A percentile compares a stretch with the other conserved stretches of the same genome.
Conservation (phyloP, 1,140 invertebrate species). For the Battus philenor region DNA sequence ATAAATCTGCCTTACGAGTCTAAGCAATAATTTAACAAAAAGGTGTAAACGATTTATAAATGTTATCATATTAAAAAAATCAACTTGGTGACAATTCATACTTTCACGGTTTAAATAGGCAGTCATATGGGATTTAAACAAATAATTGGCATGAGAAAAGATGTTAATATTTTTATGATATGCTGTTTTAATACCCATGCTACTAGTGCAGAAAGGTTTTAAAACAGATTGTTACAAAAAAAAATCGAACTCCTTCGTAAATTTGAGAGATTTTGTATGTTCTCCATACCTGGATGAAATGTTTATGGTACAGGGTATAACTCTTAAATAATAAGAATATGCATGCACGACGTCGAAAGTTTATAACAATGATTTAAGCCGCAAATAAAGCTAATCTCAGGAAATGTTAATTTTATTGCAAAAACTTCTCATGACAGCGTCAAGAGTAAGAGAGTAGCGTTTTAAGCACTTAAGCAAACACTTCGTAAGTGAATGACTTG, state of each 20-base stretch:
- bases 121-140: no score
- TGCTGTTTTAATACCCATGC: no score
- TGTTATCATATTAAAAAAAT: no score
- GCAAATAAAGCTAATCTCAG: neutral
- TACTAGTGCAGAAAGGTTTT: neutral
- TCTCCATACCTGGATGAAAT: no score
- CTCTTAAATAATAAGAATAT: neutral
- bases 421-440: slow-evolving; percentile 16
- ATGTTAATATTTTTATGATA: no score
- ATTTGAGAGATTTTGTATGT: neutral
- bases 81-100: no score
- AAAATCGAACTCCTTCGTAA: neutral
- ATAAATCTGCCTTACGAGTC: no score
- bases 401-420: slow-evolving; percentile 17
- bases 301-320: no score
- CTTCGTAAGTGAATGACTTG: slow-evolving; percentile 33
- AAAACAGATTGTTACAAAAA: neutral
- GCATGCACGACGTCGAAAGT: neutral
- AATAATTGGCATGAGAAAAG: no score
- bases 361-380: slow-evolving; percentile 9
- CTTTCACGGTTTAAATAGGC: no score
- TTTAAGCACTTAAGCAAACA: slow-evolving; percentile 47
- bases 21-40: no score
- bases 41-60: no score
- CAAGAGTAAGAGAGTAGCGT: slow-evolving; percentile 21